Evolutionary conservation across 2,113 vertebrate genomes (phyloP), one percentile per base, ranked within the genome.

Genomic region (Origma solitaria): DNA sequence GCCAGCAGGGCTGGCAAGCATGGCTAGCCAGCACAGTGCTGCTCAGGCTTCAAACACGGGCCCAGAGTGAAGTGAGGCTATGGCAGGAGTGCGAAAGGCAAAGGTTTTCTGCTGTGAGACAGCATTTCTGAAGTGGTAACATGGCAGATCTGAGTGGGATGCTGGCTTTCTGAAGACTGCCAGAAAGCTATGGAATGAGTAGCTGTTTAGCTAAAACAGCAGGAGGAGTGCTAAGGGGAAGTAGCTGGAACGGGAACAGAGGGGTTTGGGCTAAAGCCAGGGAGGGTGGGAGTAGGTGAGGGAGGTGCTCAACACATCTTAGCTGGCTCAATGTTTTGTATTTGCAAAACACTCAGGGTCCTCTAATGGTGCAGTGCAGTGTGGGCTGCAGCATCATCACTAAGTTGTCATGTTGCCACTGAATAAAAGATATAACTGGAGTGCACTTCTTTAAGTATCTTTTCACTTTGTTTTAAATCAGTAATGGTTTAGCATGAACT

Each of bases 281-380:
- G 47, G 50, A 1, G 44, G 61, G 89, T 92, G 42, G 88, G 92
- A 96, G 94, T 86, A 89, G 86, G 72, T 86, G 81, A 93, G 49
- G 70, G 84, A 91, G 91, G 80, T 79, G 66, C 91, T 86, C 66
- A 71, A 40, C 57, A 53, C 49, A 61, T 91, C 82, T 93, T 75
- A 54, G 40, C 61, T 92, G 70, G 56, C 73, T 92, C 31, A 28
- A 0, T 76, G 86, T 56, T 94, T 94, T 71, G 45, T 89, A 72
- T 92, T 86, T 96, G 91, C 87, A 94, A 84, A 94, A 69, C 84
- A 91, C 71, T 87, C 49, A 58, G 81, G 93, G 84, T 92, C 70
- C 65, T 87, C 87, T 89, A 82, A 85, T 31, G 84, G 50, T 65
- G 81, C 82, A 82, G 91, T 50, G 77, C 81, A 76, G 91, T 0